phyloP scores from a whole-genome alignment of 2,113 vertebrate species.

The Dendrocopos noguchii region DNA sequence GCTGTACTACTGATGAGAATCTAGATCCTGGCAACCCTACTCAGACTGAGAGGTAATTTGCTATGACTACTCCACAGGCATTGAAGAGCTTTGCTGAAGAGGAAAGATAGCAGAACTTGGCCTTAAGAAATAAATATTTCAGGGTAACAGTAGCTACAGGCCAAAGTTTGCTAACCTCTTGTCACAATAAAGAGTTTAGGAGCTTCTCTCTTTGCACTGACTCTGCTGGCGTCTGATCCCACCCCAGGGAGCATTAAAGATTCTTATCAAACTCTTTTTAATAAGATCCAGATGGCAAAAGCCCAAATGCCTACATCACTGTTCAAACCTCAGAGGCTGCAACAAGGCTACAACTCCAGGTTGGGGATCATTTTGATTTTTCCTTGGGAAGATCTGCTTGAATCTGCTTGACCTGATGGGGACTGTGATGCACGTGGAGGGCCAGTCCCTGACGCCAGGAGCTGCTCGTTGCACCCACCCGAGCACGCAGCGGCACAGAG shows the following conservation, averaged over 20 bases:
- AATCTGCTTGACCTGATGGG: background rate
- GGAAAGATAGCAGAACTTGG: conserved; percentile 34
- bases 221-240: conserved; percentile 53
- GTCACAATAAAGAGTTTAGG: conserved; percentile 58
- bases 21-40: background rate
- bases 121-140: conserved; percentile 64
- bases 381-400: conserved; percentile 20
- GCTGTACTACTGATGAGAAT: background rate
- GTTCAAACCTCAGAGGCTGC: conserved; percentile 27
- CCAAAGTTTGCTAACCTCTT: conserved; percentile 57
- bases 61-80: background rate
- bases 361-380: conserved; percentile 1
- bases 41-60: background rate
- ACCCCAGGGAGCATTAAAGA: conserved; percentile 57
- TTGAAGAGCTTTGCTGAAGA: background rate
- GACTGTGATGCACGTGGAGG: background rate
- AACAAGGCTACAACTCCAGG: background rate
- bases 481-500: background rate
- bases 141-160: conserved; percentile 57
- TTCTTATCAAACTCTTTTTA: conserved; percentile 68
- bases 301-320: conserved; percentile 57
- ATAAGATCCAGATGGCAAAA: conserved; percentile 65
- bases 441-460: background rate
- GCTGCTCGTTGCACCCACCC: background rate
- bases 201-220: conserved; percentile 59